Evolutionary conservation across 2,113 vertebrate species (phyloP), one percentile per base, ranked within the genome.

Genomic region (Corynorhinus townsendii): DNA sequence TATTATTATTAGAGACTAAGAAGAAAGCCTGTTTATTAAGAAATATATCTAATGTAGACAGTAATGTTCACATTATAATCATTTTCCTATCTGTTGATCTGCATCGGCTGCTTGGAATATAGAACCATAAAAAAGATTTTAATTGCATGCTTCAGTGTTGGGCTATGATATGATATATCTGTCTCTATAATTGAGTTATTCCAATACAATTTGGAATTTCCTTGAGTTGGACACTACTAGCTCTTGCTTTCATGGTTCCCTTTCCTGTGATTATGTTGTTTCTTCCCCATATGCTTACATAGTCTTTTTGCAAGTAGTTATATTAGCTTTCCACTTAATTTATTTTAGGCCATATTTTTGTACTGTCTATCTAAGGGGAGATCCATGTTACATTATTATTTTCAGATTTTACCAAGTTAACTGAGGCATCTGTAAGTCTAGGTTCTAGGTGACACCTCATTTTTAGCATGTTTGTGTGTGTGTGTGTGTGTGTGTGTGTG

Each of bases 191-290:
- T 81, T 80, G n/a, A 96, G 76, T 84, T 88, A 94, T 75, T 87
- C 22, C 33, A 76, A 19, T 73, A 66, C 30, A 93, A 17, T 49
- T 72, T 86, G 54, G 47, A 77, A 66, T 86, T 33, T 94, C 17
- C 40, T 86, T 90, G 12, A 86, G 30, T 80, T 73, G 11, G 35
- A 35, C 40, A 22, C 35, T 73, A 19, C 35, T 35, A 59, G 22
- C 64, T 90, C 95, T 87, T 96, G 52, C 15, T 76, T 80, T 73
- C 86, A 26, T 80, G 35, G 26, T 80, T 96, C 22, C 43, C 12
- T 93, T 88, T 96, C 28, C 16, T 75, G 12, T 88, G 43, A 84
- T 83, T 71, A 38, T 26, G 9, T 86, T 88, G 22, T 68, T 15
- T 91, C 28, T 83, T 92, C 40, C 54, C 30, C 11, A 3, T 79